phyloP scores from a whole-genome alignment of 2,888 invertebrate species.

The Pheosia tremula region DNA sequence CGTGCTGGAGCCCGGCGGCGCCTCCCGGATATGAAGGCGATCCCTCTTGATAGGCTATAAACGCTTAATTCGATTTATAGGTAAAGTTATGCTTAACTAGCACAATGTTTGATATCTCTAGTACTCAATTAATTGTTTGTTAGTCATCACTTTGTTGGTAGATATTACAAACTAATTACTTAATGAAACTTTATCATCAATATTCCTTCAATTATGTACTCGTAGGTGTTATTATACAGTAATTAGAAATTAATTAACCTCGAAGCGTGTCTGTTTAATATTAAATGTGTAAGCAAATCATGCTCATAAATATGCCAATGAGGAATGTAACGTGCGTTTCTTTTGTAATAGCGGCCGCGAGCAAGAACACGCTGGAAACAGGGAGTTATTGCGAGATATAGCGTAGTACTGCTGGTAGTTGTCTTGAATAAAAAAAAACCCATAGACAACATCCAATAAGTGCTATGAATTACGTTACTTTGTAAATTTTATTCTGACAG shows the following conservation, averaged over 20 bases:
- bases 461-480: neutral
- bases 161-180: neutral
- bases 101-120: too few relatives aligned
- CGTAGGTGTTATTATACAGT: neutral
- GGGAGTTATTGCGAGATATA: neutral
- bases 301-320: conserved; percentile 5
- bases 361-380: neutral
- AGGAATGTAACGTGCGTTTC: neutral
- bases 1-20: too few relatives aligned
- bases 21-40: too few relatives aligned
- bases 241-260: conserved; percentile 1
- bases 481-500: neutral
- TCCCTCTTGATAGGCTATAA: too few relatives aligned
- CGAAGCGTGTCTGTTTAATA: conserved; percentile 3
- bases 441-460: neutral
- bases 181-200: neutral
- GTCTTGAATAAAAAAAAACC: neutral
- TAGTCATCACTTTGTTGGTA: neutral
- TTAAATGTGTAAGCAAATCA: neutral
- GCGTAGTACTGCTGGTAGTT: neutral
- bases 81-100: too few relatives aligned
- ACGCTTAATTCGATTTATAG: too few relatives aligned
- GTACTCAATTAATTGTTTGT: neutral
- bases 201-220: neutral
- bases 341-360: neutral